Evolutionary conservation across 2,888 invertebrate genomes (phyloP), one percentile per base, ranked within the genome.

Genomic region (Caenorhabditis sp.): DNA sequence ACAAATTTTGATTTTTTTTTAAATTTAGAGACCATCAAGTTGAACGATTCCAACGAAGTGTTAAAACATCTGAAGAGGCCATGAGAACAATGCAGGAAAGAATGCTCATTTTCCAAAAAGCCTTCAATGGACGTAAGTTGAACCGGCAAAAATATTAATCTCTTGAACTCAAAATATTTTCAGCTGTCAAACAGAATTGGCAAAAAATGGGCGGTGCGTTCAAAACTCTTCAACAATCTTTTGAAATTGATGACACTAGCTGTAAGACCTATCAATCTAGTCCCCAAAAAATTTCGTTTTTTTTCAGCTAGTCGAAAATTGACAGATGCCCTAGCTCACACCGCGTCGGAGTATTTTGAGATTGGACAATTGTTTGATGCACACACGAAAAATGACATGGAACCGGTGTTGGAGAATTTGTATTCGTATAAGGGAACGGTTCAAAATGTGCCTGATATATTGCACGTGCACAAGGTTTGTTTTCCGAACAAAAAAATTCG

Each of bases 391-490:
- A 69, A 75, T 50, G 95, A 95, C 88, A 94, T 94, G 93, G 94
- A 95, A 83, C 94, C 94, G 0, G 91, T 97, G 31, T 92, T 93
- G 55, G 96, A 97, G 89, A 93, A 93, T 82, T 91, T 97, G 78
- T 95, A 95, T 88, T 92, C 97, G 82, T 97, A 97, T 90, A 94
- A 94, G 89, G 97, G 97, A 62, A 92, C 97, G 64, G 92, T 97
- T 10, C 92, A 92, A 67, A 92, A 92, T 70, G 94, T 95, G 87
- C 97, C 97, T 0, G 96, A 96, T 84, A 93, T 94, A 62, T 90
- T 96, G 66, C 92, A 92, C 58, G 92, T 95, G 81, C 95, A 96
- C 87, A 95, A 94, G 31, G 31, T 31, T 31, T 4, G 31, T 31
- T 91, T 94, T 92, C n/a, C n/a, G 79, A 82, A 83, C 43, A 21